Base-by-base conservation (phyloP, 2,113 vertebrate genomes). In the Phyllopteryx taeniolatus region DNA sequence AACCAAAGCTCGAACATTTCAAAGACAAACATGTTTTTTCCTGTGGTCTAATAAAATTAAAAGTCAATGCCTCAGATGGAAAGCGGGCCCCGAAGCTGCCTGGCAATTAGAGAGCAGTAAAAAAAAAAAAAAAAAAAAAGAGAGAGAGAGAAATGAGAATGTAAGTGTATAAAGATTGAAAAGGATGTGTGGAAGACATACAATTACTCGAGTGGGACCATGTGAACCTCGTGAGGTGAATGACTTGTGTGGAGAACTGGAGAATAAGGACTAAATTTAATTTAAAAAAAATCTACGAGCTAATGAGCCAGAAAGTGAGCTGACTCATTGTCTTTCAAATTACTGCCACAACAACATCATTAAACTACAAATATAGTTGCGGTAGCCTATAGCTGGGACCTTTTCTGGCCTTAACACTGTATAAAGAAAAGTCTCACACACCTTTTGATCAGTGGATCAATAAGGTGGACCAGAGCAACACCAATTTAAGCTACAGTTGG, bases 201-300 rank as follows among this genome's bases (percentile, higher is more conserved):
- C 64, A 91, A 87, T 93, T 94, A 92, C 86, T 91, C 92, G 92
- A 96, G 95, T 91, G 87, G 90, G 95, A 95, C 93, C 95, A 95
- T 94, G 93, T 98, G 95, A 93, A 90, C 73, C 77, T 85, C 92
- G 89, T 46, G 64, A 74, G 82, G 76, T 73, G 67, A 79, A 77
- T 78, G 70, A 81, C 60, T 76, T 78, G 73, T 17, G 42, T 80
- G 76, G 57, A 82, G 71, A 76, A 78, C 47, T 76, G 79, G 82
- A 43, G 15, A 83, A 42, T 42, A 74, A 71, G 70, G 66, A 61
- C 33, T 44, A 31, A 17, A 43, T 47, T 59, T 6, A 53, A 53
- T 19, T 19, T 2, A 53, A 53, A 53, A 51, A 53, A 53, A 53
- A 53, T 5, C 5, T 53, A 19, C 15, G 69, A 79, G 57, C 22